Evolutionary conservation across 2,797 vertebrate species (phyloP), one percentile per base, ranked within the genome.

Genomic region (Aselliscus stoliczkanus): DNA sequence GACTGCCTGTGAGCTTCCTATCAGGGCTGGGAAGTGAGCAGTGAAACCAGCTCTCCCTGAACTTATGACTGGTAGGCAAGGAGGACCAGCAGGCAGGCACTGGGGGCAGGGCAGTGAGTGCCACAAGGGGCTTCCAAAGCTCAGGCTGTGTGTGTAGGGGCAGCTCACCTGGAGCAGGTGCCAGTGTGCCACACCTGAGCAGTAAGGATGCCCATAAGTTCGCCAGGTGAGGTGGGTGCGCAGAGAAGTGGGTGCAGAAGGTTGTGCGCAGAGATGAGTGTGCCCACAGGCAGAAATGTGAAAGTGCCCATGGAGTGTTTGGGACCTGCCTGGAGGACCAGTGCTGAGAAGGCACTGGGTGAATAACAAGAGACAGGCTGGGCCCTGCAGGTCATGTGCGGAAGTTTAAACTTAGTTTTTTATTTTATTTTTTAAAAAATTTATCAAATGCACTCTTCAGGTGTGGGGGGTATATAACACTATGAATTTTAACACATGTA

Each of bases 401-500:
- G 27, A 79, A 60, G n/a, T 10, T 65, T 21, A 34, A 31, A 29
- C 52, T 62, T 50, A 9, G 7, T 56, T 80, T 50, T 21, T 34
- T 56, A 14, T 17, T 7, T 17, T 31, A 27, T 20, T 73, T 58
- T 58, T 20, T n/a, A n/a, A n/a, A n/a, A n/a, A 39, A 42, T 64
- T 27, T 79, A 18, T 3, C 20, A 54, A 79, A n/a, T 0, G 11
- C 20, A 67, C 31, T 88, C 34, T 73, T 17, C 1, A 4, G n/a
- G 3, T 23, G 12, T 13, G 17, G 1, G 27, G 39, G 42, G 2
- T 27, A 34, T 37, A 65, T 0, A 23, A 4, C 34, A 9, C 34
- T 27, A 76, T 21, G 13, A 65, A 70, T 39, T 65, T 64, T 72
- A 62, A 18, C 60, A 54, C 60, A n/a, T 1, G 31, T 37, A 56